phyloP scores from a whole-genome alignment of 2,797 vertebrate species.

The Peromyscus nudipes region DNA sequence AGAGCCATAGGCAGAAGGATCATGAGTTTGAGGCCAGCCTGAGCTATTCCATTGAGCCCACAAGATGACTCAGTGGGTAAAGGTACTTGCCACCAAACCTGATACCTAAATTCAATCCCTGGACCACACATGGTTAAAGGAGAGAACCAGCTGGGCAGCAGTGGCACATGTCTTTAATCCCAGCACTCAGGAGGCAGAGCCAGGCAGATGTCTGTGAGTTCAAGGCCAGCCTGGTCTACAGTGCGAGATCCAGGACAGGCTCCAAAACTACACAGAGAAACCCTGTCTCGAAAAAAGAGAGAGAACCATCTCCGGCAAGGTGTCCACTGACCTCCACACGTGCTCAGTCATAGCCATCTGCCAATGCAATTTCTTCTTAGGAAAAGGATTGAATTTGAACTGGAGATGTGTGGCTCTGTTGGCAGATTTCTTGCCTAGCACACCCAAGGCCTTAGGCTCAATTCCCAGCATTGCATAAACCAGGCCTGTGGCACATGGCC shows the following conservation, averaged over 20 bases:
- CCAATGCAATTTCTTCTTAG: background rate
- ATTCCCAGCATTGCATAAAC: background rate
- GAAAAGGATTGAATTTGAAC: background rate
- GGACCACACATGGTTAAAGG: background rate
- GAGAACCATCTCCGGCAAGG: background rate
- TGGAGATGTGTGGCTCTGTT: background rate
- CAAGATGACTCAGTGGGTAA: background rate
- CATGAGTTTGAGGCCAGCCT: background rate
- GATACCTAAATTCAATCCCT: background rate
- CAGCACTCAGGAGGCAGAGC: too few relatives aligned
- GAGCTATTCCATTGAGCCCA: background rate
- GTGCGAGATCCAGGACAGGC: too few relatives aligned
- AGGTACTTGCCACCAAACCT: background rate
- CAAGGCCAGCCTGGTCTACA: too few relatives aligned
- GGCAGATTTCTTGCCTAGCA: background rate
- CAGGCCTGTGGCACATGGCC: background rate
- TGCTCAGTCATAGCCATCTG: background rate
- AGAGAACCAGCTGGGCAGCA: background rate
- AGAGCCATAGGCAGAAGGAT: background rate
- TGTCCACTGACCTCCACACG: background rate
- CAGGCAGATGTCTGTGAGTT: too few relatives aligned
- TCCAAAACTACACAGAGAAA: too few relatives aligned
- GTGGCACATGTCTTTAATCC: too few relatives aligned
- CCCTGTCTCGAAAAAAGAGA: too few relatives aligned
- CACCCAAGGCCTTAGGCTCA: background rate